phyloP scores from a whole-genome alignment of 1,140 invertebrate species.

The Triops longicaudatus region DNA sequence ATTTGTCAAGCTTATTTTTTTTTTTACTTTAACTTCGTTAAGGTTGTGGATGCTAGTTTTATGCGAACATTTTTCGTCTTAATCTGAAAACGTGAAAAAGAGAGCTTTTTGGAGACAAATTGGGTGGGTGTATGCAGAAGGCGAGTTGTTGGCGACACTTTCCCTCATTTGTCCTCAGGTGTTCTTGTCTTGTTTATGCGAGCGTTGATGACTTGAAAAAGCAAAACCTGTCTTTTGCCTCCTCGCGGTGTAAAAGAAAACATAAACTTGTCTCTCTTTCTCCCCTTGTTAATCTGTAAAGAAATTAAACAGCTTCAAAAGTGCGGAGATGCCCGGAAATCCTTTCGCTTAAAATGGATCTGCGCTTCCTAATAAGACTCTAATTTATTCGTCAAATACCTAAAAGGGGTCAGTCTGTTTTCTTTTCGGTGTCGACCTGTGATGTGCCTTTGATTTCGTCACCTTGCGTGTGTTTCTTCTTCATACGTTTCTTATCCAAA shows the following conservation, averaged over 20 bases:
- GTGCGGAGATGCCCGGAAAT: too few species aligned
- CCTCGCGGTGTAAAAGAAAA: too few species aligned
- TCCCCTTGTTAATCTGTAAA: too few species aligned
- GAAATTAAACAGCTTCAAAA: too few species aligned
- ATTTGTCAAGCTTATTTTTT: neutral
- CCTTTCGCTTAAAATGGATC: too few species aligned
- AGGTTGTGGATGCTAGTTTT: constrained; percentile 11
- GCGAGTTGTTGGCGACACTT: neutral
- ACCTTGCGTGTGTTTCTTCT: neutral
- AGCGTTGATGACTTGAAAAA: too few species aligned
- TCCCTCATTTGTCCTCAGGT: neutral
- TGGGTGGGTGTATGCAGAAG: neutral
- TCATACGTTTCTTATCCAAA: neutral
- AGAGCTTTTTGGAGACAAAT: neutral
- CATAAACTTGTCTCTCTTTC: too few species aligned
- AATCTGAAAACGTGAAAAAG: neutral
- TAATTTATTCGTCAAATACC: neutral
- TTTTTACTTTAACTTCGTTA: neutral
- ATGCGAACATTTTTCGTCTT: neutral
- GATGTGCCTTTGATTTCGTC: constrained; percentile 12
- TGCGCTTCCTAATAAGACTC: neutral
- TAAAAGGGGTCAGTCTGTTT: neutral
- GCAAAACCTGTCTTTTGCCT: too few species aligned
- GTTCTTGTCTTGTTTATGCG: neutral
- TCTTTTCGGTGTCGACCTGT: constrained; percentile 11